These are phyloP conservation scores for Hycleus phaleratus DNA, from an alignment of 1,140 invertebrate genomes.

Conservation along the genomic window DNA sequence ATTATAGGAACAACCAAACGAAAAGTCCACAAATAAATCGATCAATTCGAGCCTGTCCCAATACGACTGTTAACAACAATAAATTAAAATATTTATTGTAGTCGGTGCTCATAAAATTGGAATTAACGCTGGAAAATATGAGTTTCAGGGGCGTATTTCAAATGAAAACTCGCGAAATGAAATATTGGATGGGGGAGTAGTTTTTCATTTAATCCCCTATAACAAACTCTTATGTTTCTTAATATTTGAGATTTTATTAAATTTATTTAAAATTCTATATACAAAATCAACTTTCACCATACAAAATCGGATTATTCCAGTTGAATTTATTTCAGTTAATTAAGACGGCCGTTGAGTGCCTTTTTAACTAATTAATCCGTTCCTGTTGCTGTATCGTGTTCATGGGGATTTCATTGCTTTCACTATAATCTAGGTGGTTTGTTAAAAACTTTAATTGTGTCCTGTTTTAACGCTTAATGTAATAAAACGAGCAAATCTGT, in stretches of 20 bases:
- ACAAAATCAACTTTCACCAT: slow-evolving; percentile 5
- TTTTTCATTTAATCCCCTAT: too few relatives aligned
- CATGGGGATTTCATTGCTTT: too few relatives aligned
- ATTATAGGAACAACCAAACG: too few relatives aligned
- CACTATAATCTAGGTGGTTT: too few relatives aligned
- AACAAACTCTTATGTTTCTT: too few relatives aligned
- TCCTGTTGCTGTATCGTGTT: not conserved
- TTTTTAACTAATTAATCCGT: slow-evolving; percentile 5
- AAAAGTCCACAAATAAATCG: too few relatives aligned
- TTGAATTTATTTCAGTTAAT: slow-evolving; percentile 9
- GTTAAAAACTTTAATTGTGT: too few relatives aligned
- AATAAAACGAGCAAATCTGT: slow-evolving; percentile 16
- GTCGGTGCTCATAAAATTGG: slow-evolving; percentile 9
- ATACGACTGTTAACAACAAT: not conserved
- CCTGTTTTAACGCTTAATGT: too few relatives aligned
- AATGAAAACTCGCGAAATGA: not conserved
- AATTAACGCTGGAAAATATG: slow-evolving; percentile 11
- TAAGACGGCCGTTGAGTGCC: slow-evolving; percentile 6
- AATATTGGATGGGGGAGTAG: too few relatives aligned
- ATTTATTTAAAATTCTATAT: slow-evolving; percentile 6
- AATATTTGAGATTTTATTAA: not conserved
- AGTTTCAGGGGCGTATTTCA: not conserved
- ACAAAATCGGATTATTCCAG: slow-evolving; percentile 3
- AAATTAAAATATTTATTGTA: slow-evolving; percentile 13
- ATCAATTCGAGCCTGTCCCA: too few relatives aligned